Percentiles rank a stretch among this genome's conserved stretches.
These are phyloP conservation scores for Lepidochitona cinerea DNA, from an alignment of 2,888 invertebrate genomes.

Conservation along the genomic window DNA sequence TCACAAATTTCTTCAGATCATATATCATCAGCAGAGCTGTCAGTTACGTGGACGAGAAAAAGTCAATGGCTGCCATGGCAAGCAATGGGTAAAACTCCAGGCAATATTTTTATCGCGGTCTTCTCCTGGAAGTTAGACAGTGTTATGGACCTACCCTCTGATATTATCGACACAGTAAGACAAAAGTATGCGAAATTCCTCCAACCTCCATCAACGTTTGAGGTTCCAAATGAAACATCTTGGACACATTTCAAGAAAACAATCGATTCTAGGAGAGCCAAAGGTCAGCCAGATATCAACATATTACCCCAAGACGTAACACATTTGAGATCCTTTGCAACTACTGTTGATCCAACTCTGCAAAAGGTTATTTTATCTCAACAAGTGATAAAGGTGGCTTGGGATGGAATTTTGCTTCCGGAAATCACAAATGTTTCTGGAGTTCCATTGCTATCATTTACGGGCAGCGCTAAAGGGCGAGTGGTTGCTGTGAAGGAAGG, in stretches of 20 bases:
- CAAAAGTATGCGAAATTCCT: not conserved
- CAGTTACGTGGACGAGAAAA: not conserved
- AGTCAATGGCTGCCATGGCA: not conserved
- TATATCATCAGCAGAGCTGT: not conserved
- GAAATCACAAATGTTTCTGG: no score
- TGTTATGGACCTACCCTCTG: not conserved
- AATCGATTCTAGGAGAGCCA: not conserved
- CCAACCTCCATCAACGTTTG: not conserved
- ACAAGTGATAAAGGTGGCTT: no score
- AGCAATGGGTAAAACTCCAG: not conserved
- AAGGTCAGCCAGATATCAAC: no score
- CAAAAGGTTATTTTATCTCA: no score
- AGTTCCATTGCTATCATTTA: no score
- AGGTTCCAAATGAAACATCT: not conserved
- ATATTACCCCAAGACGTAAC: no score
- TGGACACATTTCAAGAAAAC: not conserved
- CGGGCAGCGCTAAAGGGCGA: no score
- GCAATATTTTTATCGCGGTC: not conserved
- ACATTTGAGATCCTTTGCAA: no score
- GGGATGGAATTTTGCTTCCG: no score
- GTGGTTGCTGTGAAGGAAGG: no score
- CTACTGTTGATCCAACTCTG: no score
- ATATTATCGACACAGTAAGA: not conserved
- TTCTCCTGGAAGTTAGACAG: not conserved
- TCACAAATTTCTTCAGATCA: not conserved